Conservation (phyloP, 2,113 vertebrate genomes). For the zebrafish (Danio rerio) region GRCz12tu NC_133176.1:17142001-17142500, state of each 20-base stretch:
- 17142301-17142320: not conserved
- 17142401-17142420: not conserved
- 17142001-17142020: conserved; percentile 45
- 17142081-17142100: conserved; percentile 10
- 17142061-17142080: conserved; percentile 43
- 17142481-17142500: not conserved
- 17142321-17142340: not conserved
- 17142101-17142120: conserved; percentile 2
- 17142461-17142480: not conserved
- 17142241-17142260: not conserved
- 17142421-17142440: not conserved
- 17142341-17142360: conserved; percentile 9
- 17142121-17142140: conserved; percentile 1
- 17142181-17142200: not conserved
- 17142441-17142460: not conserved
- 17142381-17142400: not conserved
- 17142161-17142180: not conserved
- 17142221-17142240: not conserved
- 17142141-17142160: conserved; percentile 2
- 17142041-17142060: conserved; percentile 53
- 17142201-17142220: conserved; percentile 1
- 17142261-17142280: not conserved
- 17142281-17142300: not conserved
- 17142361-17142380: not conserved
- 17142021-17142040: not conserved